Conservation (phyloP, 35 echinoderm and acorn worm species). For the Apostichopus parvimensis region DNA sequence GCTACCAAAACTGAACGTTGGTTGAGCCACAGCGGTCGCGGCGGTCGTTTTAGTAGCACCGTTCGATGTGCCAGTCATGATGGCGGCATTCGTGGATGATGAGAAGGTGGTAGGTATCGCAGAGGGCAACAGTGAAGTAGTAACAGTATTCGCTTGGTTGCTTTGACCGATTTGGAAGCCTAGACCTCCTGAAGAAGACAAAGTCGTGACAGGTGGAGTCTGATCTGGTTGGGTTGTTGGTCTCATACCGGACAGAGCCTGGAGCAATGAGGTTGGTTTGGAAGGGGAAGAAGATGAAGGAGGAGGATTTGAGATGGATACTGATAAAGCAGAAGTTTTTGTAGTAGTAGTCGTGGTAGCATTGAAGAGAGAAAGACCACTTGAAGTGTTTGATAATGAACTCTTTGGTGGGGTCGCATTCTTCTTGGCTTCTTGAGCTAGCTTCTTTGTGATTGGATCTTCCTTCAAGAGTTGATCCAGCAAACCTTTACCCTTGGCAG, state of each 20-base stretch:
- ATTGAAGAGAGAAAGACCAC: conserved; percentile 2
- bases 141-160: background rate
- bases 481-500: background rate
- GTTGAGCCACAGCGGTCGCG: background rate
- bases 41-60: too few relatives aligned
- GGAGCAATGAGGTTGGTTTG: conserved; percentile 10
- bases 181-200: background rate
- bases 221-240: conserved; percentile 8
- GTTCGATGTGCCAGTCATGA: background rate
- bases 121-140: background rate
- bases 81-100: background rate
- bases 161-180: conserved; percentile 5
- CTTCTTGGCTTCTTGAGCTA: conserved; percentile 2
- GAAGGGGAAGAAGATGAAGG: conserved; percentile 7
- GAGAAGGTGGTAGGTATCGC: background rate
- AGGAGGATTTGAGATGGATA: background rate
- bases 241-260: conserved; percentile 30
- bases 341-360: background rate
- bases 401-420: background rate
- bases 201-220: background rate
- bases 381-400: background rate
- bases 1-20: conserved; percentile 37
- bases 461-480: conserved; percentile 11
- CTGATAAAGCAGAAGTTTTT: background rate
- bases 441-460: background rate